These are phyloP conservation scores for Orthosia incerta DNA, from an alignment of 2,888 invertebrate genomes.

Conservation along the genomic window DNA sequence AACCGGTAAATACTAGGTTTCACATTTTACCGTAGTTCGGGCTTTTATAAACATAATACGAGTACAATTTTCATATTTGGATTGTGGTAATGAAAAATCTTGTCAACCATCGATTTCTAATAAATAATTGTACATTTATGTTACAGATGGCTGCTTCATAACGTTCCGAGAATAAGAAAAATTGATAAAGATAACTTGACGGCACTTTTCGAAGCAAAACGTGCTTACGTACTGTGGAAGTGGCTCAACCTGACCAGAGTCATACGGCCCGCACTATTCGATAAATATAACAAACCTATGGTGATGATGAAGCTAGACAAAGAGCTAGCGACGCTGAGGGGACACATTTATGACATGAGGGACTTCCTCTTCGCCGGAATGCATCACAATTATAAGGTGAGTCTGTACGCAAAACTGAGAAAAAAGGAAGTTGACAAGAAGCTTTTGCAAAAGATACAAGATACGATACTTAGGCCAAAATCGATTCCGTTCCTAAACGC, in stretches of 20 bases:
- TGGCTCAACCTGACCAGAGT: constrained; percentile 76
- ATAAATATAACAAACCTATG: constrained; percentile 55
- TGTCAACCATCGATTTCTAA: not conserved
- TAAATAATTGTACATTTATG: constrained; percentile 54
- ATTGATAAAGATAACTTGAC: constrained; percentile 68
- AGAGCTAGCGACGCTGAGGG: constrained; percentile 69
- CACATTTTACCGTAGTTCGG: no score
- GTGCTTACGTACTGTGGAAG: constrained; percentile 68
- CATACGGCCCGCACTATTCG: constrained; percentile 35
- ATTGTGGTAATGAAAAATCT: no score
- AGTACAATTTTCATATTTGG: no score
- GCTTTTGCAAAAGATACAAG: rapidly evolving
- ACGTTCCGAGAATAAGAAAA: constrained; percentile 67
- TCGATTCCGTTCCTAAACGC: constrained; percentile 14
- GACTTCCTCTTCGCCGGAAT: constrained; percentile 72
- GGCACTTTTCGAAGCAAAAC: constrained; percentile 74
- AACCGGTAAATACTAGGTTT: no score
- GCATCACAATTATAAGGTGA: constrained; percentile 69
- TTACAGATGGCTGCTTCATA: constrained; percentile 81
- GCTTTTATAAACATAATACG: no score
- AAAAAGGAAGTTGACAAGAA: not conserved
- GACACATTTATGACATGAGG: constrained; percentile 78
- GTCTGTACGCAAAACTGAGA: constrained; percentile 65
- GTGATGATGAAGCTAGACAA: constrained; percentile 69
- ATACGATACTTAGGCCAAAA: rapidly evolving